Base-by-base conservation (phyloP, 1,140 invertebrate species). In the Heterodera carotae region DNA sequence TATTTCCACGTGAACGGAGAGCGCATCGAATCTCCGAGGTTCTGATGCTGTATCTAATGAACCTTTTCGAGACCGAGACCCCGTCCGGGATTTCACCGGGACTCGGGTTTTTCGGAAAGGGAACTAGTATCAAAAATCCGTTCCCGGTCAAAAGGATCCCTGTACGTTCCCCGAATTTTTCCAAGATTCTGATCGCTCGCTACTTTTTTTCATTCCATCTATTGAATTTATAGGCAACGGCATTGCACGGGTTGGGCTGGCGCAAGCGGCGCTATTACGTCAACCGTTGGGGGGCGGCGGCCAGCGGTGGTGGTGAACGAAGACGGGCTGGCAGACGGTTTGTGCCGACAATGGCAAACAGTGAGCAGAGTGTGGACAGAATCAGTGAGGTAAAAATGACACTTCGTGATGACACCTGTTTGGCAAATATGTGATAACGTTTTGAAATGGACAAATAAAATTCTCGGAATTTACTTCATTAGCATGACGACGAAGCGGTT, bases 261-360 rank as follows among this genome's bases (percentile, higher is more conserved):
- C n/a, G 69, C 15, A 71, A 71, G 59, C 48, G 59, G 15, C 69
- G 69, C 10, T 71, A 71, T 27, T 71, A 71, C 22, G 69, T 71
- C 22, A 33, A 27, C 22, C 22, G 69, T n/a, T 71, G 69, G 69
- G 48, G 8, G 33, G 69, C 48, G 33, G 69, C 48, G 29, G 69
- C 48, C 68, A 43, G 69, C 48, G 33, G 69, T 22, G 15, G 69
- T 29, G 48, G 48, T 43, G 69, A 31, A 6, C 34, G 69, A 71
- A 18, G 69, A 59, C 48, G 68, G 7, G 68, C 34, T 33, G 22
- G 18, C 59, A 22, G 29, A 56, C 22, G 59, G 22, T 56, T 56
- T 56, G 48, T 36, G 34, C 69, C 7, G 69, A n/a, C n/a, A n/a
- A 8, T 71, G 69, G 12, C 12, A 18, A 15, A 56, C 12, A 56